Evolutionary conservation across 2,888 invertebrate species (phyloP).

Genomic region (Dasypolia templi): DNA sequence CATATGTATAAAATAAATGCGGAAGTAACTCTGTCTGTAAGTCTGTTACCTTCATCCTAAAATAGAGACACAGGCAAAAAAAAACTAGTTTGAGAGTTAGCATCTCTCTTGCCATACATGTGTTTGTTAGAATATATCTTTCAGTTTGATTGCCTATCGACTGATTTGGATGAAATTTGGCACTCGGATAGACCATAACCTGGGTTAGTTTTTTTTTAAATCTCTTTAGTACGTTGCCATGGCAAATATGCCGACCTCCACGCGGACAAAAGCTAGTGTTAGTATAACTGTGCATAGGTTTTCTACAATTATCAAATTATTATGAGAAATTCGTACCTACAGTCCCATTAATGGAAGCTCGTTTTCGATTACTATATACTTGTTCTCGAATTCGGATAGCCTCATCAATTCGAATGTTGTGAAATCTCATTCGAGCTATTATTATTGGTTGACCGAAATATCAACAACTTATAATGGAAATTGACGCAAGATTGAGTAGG

Average conservation of each 20-base stretch:
- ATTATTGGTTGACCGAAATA: constrained; percentile 1
- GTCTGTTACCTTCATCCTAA: not conserved
- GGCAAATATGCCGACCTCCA: not conserved
- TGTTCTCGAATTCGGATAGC: too few relatives aligned
- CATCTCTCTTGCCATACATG: too few relatives aligned
- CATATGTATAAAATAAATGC: not conserved
- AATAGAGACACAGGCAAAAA: not conserved
- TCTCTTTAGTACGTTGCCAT: not conserved
- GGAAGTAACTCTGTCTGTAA: not conserved
- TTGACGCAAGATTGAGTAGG: not conserved
- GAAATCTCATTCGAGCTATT: not conserved
- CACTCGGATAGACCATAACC: not conserved
- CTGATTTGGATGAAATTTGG: not conserved
- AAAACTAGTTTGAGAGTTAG: not conserved
- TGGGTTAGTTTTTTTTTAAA: not conserved
- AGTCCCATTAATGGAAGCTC: not conserved
- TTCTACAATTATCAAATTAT: too few relatives aligned
- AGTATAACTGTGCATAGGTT: not conserved
- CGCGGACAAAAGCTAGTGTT: not conserved
- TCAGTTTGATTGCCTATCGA: not conserved
- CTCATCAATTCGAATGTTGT: not conserved
- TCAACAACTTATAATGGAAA: not conserved
- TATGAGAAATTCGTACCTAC: not conserved
- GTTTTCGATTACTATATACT: not conserved
- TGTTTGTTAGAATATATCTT: not conserved